These are phyloP conservation scores for Prunella himalayana DNA, from an alignment of 2,113 vertebrate species.

Conservation along the genomic window DNA sequence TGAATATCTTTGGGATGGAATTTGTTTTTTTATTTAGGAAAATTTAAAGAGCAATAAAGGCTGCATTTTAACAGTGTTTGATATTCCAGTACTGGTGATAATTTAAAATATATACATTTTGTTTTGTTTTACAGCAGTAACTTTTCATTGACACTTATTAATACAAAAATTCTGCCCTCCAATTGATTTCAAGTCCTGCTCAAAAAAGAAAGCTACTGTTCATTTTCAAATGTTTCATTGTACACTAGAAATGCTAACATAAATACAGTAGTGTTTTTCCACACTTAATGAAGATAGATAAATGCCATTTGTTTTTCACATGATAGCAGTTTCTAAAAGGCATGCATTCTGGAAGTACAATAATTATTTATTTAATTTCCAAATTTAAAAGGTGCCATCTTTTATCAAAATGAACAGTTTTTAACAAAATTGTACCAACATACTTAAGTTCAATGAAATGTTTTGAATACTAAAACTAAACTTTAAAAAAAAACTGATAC, in stretches of 20 bases:
- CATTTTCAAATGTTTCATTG: constrained; percentile 54
- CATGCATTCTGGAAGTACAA: neutral
- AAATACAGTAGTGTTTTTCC: constrained; percentile 38
- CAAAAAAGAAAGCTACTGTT: constrained; percentile 50
- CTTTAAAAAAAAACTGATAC: neutral
- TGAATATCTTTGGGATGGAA: constrained; percentile 43
- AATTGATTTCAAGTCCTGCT: constrained; percentile 15
- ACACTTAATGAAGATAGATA: constrained; percentile 6
- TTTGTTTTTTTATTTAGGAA: constrained; percentile 59
- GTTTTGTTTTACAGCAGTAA: constrained; percentile 58
- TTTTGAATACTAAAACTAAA: neutral
- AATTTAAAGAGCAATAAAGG: constrained; percentile 57
- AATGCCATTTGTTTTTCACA: constrained; percentile 35
- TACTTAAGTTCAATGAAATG: neutral
- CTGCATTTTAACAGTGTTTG: constrained; percentile 55
- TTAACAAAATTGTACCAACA: neutral
- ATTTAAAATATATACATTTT: constrained; percentile 51
- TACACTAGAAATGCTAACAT: constrained; percentile 1
- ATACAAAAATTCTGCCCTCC: constrained; percentile 40
- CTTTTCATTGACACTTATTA: constrained; percentile 42
- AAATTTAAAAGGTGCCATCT: neutral
- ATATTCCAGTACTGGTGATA: constrained; percentile 54
- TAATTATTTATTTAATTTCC: neutral
- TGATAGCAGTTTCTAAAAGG: neutral
- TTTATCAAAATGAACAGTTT: neutral